A percentile compares a stretch with the other conserved stretches of the same genome.
These are phyloP conservation scores for Phyllotis vaccarum DNA, from an alignment of 2,797 vertebrate species.

Conservation along the genomic window DNA sequence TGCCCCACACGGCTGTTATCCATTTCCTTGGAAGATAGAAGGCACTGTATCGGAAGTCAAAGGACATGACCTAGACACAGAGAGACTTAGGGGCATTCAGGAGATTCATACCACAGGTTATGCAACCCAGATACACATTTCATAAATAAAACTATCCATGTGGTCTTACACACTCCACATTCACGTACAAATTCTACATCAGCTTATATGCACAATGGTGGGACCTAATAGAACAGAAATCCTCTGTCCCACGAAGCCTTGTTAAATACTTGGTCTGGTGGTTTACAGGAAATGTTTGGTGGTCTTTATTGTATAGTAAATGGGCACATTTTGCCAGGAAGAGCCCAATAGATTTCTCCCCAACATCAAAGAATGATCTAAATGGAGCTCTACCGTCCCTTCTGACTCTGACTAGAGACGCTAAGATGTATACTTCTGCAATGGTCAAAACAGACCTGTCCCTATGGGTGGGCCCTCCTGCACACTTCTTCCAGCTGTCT, in stretches of 20 bases:
- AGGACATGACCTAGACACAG: not conserved
- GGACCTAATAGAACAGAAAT: not conserved
- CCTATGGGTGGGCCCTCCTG: not conserved
- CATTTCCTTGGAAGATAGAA: not conserved
- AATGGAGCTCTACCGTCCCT: not conserved
- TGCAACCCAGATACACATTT: not conserved
- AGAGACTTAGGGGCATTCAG: not conserved
- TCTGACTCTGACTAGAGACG: not conserved
- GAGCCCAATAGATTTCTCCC: not conserved
- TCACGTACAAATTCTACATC: not conserved
- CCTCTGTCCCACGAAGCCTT: not conserved
- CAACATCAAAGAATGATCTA: not conserved
- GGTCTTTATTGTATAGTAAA: not conserved
- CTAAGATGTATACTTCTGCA: not conserved
- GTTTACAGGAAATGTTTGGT: not conserved
- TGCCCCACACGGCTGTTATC: not conserved
- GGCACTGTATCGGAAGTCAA: not conserved
- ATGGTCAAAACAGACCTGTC: not conserved
- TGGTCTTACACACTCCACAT: not conserved
- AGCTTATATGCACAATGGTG: not conserved
- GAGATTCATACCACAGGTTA: not conserved
- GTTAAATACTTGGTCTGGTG: not conserved
- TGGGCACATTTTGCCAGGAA: not conserved
- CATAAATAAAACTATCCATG: not conserved
- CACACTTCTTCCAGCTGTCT: not conserved